Conservation (phyloP, 1,140 invertebrate species). For the Rhysida immarginata region DNA sequence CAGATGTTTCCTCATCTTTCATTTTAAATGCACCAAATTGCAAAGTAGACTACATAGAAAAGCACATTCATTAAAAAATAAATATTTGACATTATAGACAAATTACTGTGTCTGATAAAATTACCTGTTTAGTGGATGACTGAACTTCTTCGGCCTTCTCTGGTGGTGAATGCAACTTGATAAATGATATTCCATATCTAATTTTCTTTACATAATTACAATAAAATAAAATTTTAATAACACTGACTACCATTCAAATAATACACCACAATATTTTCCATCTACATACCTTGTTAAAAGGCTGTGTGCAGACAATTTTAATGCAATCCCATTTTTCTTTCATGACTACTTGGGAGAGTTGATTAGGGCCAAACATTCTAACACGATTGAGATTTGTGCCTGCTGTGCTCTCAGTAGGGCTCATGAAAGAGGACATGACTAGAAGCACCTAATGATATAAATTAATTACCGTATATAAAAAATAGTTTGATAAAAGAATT, state of each 20-base stretch:
- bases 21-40: constrained; percentile 44
- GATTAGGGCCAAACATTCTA: constrained; percentile 49
- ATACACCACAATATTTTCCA: constrained; percentile 6
- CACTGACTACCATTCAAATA: constrained; percentile 9
- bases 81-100: too few relatives aligned
- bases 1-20: constrained; percentile 28
- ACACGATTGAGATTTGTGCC: constrained; percentile 49
- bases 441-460: constrained; percentile 43
- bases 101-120: too few relatives aligned
- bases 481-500: too few relatives aligned
- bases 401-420: constrained; percentile 51
- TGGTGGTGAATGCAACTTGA: constrained; percentile 45
- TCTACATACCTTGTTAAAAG: constrained; percentile 53
- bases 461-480: constrained; percentile 8
- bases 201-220: constrained; percentile 31
- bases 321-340: constrained; percentile 63
- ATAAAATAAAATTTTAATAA: constrained; percentile 9
- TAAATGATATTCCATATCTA: constrained; percentile 62
- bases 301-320: constrained; percentile 70
- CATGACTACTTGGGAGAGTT: constrained; percentile 39
- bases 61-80: too few relatives aligned
- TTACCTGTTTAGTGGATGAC: too few relatives aligned
- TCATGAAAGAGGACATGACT: constrained; percentile 63
- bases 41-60: not conserved
- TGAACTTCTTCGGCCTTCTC: constrained; percentile 15